Conservation (phyloP, 2,888 invertebrate species). For the Acronicta alni region DNA sequence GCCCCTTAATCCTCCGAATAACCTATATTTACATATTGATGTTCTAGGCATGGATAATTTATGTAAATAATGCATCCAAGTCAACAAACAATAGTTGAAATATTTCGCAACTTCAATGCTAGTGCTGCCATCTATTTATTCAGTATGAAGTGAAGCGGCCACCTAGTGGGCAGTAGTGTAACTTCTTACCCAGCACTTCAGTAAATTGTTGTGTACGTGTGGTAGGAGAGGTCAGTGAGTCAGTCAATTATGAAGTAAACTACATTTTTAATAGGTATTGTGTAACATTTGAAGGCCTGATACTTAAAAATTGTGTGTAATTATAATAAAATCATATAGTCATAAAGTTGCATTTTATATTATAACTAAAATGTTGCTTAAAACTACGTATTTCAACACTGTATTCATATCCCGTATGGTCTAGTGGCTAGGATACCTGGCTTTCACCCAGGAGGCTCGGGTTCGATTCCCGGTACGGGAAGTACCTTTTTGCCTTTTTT, state of each 20-base stretch:
- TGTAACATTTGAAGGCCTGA: too few species aligned
- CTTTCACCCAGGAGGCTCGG: constrained; percentile 93
- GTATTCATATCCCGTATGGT: constrained; percentile 84
- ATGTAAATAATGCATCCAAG: too few species aligned
- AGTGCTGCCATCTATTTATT: constrained; percentile 32
- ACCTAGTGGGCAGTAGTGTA: constrained; percentile 32
- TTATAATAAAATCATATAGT: too few species aligned
- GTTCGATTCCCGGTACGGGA: constrained; percentile 92
- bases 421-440: constrained; percentile 92
- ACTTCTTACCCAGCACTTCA: not conserved
- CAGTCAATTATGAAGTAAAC: too few species aligned
- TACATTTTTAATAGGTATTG: too few species aligned
- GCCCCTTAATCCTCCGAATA: too few species aligned
- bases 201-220: not conserved
- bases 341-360: not conserved
- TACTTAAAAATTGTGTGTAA: too few species aligned
- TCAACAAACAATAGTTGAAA: too few species aligned
- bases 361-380: not conserved
- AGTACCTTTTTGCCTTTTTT: constrained; percentile 63
- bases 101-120: not conserved
- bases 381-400: not conserved
- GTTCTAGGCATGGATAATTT: too few species aligned
- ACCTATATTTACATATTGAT: too few species aligned
- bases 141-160: not conserved
- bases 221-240: constrained; percentile 17